phyloP scores from a whole-genome alignment of 2,113 vertebrate genomes.

The Xiphophorus hellerii region DNA sequence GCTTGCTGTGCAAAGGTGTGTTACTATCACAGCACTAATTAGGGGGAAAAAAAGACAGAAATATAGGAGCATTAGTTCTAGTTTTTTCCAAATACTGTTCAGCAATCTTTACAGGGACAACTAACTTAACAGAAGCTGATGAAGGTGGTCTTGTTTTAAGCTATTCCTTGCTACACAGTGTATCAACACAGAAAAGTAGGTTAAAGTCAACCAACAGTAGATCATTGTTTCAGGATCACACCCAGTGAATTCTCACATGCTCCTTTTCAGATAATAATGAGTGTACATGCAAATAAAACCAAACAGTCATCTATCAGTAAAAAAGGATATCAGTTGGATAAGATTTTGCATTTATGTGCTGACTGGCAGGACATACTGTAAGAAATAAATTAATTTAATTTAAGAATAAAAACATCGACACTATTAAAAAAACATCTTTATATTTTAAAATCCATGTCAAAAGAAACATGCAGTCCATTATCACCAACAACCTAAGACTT shows the following conservation, averaged over 20 bases:
- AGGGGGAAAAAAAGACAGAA: slow-evolving; percentile 29
- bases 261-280: background rate
- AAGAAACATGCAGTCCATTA: background rate
- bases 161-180: background rate
- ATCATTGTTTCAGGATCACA: background rate
- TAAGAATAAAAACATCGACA: background rate
- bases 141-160: background rate
- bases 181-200: background rate
- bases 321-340: background rate
- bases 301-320: background rate
- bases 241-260: background rate
- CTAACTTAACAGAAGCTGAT: background rate
- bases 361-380: slow-evolving; percentile 10
- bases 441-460: background rate
- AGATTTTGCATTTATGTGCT: background rate
- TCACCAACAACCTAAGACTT: no score
- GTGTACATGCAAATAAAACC: background rate
- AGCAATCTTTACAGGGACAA: background rate
- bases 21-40: slow-evolving; percentile 88
- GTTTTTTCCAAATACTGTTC: background rate
- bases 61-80: slow-evolving; percentile 2
- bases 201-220: slow-evolving; percentile 2
- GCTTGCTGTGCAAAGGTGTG: slow-evolving; percentile 90
- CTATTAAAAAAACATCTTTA: background rate
- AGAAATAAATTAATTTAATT: background rate